Evolutionary conservation across 2,797 vertebrate genomes (phyloP), one percentile per base, ranked within the genome.

Genomic region (Eleutherodactylus coqui): DNA sequence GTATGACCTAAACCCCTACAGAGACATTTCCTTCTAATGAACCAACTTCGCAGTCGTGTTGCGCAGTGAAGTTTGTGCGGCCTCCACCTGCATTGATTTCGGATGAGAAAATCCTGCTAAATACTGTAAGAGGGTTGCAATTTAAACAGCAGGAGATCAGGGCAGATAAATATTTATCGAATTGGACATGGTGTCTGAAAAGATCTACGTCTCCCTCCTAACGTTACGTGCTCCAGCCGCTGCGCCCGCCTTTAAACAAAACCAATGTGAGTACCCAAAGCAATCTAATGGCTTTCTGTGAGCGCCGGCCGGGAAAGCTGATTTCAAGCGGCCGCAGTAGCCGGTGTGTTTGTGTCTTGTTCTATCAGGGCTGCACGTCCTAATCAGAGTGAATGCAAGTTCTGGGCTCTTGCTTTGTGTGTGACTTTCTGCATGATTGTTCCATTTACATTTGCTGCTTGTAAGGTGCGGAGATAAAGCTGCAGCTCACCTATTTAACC

Each of bases 401-500:
- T 47, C 76, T 36, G 72, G 69, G 83, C 79, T 89, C 82, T 88
- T 85, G 78, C 58, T 45, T 53, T 0, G 34, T 86, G 85, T 70
- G 84, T 78, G 85, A 89, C 90, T 88, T 75, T 51, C 83, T 64
- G 77, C 49, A 83, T 53, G 75, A 72, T 78, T 84, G 58, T 86
- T 91, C 86, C 83, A 55, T 90, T 89, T 90, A 89, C 24, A 77
- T 7, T 16, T 34, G 84, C 67, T 88, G 85, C 70, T 86, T 78
- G 47, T 38, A n/a, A 89, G 55, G 88, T 87, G 86, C 88, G 88
- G 89, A 91, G 88, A 92, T 85, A 82, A 92, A 89, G 86, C 88
- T 91, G 88, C 88, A 90, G 89, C 88, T 94, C 92, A 93, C 92
- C 91, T 93, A 91, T 92, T 92, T 93, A 94, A 94, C 92, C 90